phyloP scores from a whole-genome alignment of 2,888 invertebrate species.

The Kryphioiulus occultus region DNA sequence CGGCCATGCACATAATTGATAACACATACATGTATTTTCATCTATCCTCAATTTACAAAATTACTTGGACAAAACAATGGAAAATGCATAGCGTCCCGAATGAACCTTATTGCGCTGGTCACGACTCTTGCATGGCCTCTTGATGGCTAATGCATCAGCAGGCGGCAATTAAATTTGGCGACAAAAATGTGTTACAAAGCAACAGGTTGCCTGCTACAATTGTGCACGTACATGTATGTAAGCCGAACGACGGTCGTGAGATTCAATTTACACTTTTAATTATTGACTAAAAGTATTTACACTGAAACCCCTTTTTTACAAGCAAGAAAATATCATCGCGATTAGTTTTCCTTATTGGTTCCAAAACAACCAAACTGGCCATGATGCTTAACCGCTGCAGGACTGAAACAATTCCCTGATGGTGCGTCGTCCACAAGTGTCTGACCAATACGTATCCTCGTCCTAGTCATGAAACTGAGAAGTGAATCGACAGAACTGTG shows the following conservation, averaged over 20 bases:
- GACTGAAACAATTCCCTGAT: not conserved
- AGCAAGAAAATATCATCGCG: not conserved
- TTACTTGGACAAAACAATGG: not conserved
- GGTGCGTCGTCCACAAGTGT: not conserved
- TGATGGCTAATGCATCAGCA: no score
- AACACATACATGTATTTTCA: not conserved
- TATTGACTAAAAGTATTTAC: constrained; percentile 23
- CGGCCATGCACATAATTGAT: not conserved
- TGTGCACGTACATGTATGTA: not conserved
- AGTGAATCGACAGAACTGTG: not conserved
- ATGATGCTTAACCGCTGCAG: not conserved
- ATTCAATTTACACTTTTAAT: constrained; percentile 21
- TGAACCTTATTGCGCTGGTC: no score
- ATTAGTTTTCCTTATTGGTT: constrained; percentile 1
- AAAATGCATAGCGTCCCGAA: no score
- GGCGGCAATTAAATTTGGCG: not conserved
- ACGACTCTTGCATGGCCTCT: no score
- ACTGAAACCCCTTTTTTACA: constrained; percentile 21
- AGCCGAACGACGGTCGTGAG: not conserved
- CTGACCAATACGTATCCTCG: not conserved
- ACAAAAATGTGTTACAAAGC: not conserved
- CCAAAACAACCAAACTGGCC: not conserved
- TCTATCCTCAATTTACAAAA: not conserved
- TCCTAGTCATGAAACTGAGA: not conserved
- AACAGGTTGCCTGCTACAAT: not conserved